Evolutionary conservation across 2,797 vertebrate species (phyloP), one percentile per base, ranked within the genome.

Genomic region (Catharus ustulatus): DNA sequence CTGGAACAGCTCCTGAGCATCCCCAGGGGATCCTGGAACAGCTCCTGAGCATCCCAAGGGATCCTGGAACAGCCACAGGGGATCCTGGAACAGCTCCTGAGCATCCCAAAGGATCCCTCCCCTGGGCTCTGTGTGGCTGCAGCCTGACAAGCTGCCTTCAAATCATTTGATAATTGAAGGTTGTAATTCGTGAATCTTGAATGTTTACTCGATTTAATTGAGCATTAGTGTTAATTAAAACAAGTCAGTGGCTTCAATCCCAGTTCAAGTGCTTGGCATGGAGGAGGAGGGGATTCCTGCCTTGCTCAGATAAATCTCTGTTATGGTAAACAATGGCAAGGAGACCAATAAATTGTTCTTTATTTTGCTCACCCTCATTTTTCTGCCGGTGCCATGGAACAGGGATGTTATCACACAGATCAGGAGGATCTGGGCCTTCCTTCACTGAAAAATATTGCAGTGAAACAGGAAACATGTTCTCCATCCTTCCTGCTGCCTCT

Each of bases 151-250:
- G 54, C 55, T 59, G 67, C 74, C 58, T 69, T 36, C 38, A 52
- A 43, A 57, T 23, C 45, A 76, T 36, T 46, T 11, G 43, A 14
- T 82, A 66, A 87, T 34, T 42, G 72, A 38, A 69, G 34, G 58
- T 23, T 89, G 32, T 61, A 63, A 73, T 72, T 83, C 11, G 23
- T 54, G 54, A 51, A 59, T n/a, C 52, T 88, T 72, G 68, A 48
- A 68, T 10, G 12, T 71, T 93, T 62, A 59, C 66, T 87, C 20
- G 36, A 30, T 58, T 81, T 91, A 86, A 89, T 58, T 57, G 59
- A 67, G 74, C 46, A 63, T 76, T 79, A 88, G n/a, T 14, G 67
- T 52, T 94, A 82, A 96, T 95, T 86, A 90, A 69, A 87, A 46
- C 57, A 55, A 81, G 83, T 14, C 74, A 58, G 23, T 68, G 66